Base-by-base conservation (phyloP, 2,797 vertebrate genomes). In the Sandelia bainsii region DNA sequence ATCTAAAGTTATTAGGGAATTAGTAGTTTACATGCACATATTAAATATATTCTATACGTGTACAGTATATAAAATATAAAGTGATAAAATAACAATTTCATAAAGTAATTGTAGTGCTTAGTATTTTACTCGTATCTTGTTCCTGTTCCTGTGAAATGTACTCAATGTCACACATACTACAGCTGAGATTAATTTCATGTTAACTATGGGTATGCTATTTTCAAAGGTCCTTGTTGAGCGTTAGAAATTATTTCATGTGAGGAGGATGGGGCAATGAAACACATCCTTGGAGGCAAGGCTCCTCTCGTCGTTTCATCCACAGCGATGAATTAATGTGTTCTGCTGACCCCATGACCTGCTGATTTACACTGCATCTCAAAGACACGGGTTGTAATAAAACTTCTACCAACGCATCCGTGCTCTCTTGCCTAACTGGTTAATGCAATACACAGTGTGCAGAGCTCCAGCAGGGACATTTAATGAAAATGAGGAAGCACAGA, bases 341-440 rank as follows among this genome's bases (percentile, higher is more conserved):
- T 22, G 73, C 80, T 82, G 87, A 91, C 89, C 90, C 71, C 62
- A 68, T 84, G 92, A 91, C 90, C 91, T 40, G 80, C 82, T 91
- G 90, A 92, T 93, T 91, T 89, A 87, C 90, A 92, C 85, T 82
- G 86, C 82, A 83, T 89, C 81, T 83, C 82, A 83, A 75, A 87
- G 90, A 92, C 90, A 90, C 16, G 77, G 79, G 20, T 74, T 77
- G 81, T 91, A 91, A 92, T 93, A 85, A 91, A 91, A 88, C 53
- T 39, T 77, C 60, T 52, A 73, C 80, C 77, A 27, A 85, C 44
- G 56, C 73, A 69, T 59, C 72, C 8, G 39, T 76, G 76, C 81
- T 88, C 80, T 85, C 69, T 75, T 75, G 81, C 72, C 84, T 84
- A 82, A 85, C 69, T 54, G 25, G 64, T 80, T 81, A 86, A 89